Conservation (phyloP, 2,113 vertebrate species). For the Collichthys lucidus region DNA sequence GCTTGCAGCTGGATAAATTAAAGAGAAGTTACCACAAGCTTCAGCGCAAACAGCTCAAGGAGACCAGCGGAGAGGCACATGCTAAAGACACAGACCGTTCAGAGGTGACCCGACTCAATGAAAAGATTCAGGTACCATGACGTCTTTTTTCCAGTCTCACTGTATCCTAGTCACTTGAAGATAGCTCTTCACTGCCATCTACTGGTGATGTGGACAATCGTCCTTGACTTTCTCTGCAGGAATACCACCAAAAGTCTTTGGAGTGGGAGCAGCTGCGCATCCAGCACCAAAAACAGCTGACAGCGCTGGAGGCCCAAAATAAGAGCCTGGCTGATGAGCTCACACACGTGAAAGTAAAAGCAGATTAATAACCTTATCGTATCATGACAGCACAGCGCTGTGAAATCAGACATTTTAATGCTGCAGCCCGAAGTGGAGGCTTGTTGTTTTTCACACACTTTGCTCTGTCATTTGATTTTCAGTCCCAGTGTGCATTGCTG, state of each 20-base stretch:
- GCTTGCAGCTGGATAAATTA: constrained; percentile 88
- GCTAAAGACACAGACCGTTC: constrained; percentile 79
- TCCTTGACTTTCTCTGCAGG: constrained; percentile 79
- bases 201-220: not conserved
- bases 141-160: not conserved
- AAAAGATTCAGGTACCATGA: constrained; percentile 87
- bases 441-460: not conserved
- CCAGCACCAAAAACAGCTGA: constrained; percentile 89
- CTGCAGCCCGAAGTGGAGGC: not conserved
- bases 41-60: constrained; percentile 88
- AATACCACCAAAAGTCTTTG: constrained; percentile 86
- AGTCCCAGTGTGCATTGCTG: constrained; percentile 82
- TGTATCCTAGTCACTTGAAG: not conserved
- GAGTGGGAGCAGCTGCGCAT: constrained; percentile 92
- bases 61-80: constrained; percentile 79
- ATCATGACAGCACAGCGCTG: not conserved
- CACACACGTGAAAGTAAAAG: constrained; percentile 86
- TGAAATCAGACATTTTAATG: not conserved
- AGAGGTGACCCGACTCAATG: constrained; percentile 85
- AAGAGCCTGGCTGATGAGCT: constrained; percentile 89
- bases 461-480: constrained; percentile 32
- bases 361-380: not conserved
- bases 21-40: constrained; percentile 95
- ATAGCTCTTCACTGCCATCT: not conserved
- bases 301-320: constrained; percentile 90